A percentile compares a stretch with the other conserved stretches of the same genome.
phyloP scores from a whole-genome alignment of 2,888 invertebrate species.

The Stramonita haemastoma region DNA sequence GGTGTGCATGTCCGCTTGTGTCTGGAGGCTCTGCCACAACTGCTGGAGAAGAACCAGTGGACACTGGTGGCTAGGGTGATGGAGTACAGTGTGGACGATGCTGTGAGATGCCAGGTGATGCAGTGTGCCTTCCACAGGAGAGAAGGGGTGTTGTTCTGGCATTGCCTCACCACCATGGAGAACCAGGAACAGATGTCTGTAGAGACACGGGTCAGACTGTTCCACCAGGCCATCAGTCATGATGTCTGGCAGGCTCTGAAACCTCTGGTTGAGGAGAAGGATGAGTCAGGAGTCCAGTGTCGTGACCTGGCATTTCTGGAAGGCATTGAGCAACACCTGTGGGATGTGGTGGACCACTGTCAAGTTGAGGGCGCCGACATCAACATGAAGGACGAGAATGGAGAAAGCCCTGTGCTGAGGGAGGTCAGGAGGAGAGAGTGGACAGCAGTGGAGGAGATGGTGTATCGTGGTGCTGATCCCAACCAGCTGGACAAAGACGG shows the following conservation, averaged over 20 bases:
- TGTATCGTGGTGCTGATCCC: not conserved
- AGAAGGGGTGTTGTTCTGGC: not conserved
- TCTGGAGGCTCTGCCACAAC: constrained; percentile 26
- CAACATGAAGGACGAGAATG: constrained; percentile 12
- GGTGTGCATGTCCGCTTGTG: not conserved
- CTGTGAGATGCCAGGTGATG: constrained; percentile 17
- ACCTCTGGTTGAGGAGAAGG: not conserved
- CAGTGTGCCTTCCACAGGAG: not conserved
- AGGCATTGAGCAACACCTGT: constrained; percentile 3
- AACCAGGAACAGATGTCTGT: constrained; percentile 2
- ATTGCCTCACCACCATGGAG: not conserved
- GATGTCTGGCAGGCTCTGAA: not conserved
- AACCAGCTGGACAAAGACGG: constrained; percentile 1
- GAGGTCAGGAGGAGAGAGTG: not conserved
- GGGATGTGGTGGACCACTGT: constrained; percentile 23
- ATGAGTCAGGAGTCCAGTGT: not conserved
- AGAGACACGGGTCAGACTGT: not conserved
- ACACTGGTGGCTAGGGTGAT: constrained; percentile 26
- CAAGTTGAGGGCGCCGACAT: constrained; percentile 6
- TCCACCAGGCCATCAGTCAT: constrained; percentile 12
- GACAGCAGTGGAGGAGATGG: not conserved
- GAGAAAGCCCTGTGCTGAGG: not conserved
- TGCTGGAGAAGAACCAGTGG: constrained; percentile 29
- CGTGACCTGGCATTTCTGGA: constrained; percentile 12
- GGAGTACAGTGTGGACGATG: constrained; percentile 12